phyloP scores from a whole-genome alignment of 2,113 vertebrate genomes.

The Sebastes schlegelii region DNA sequence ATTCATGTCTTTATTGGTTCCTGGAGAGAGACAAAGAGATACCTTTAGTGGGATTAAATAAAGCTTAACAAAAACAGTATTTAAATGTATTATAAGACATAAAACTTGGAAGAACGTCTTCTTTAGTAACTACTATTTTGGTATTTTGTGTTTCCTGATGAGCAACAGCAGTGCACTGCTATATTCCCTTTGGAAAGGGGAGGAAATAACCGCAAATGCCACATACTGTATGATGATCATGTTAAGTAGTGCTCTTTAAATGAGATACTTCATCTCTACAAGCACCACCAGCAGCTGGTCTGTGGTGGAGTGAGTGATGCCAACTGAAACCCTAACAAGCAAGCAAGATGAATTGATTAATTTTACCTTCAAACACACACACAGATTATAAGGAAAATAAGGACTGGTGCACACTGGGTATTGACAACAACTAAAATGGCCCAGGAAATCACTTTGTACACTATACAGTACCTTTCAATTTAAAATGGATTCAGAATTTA shows the following conservation, averaged over 20 bases:
- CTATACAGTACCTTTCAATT: background rate
- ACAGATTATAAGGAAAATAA: no score
- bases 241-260: background rate
- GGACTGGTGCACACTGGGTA: background rate
- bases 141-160: background rate
- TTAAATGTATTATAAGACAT: background rate
- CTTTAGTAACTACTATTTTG: background rate
- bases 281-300: constrained; percentile 7
- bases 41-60: background rate
- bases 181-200: background rate
- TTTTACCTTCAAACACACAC: background rate
- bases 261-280: constrained; percentile 1
- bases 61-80: background rate
- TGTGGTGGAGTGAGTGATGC: background rate
- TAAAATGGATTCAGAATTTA: background rate
- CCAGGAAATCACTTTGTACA: background rate
- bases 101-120: background rate
- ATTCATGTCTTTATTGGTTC: constrained; percentile 6
- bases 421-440: background rate
- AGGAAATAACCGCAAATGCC: background rate
- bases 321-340: constrained; percentile 1
- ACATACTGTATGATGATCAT: background rate
- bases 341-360: background rate
- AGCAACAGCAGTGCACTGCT: background rate
- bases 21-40: background rate